Evolutionary conservation across 2,113 vertebrate genomes (phyloP).

Genomic region (Syngnathus floridae): DNA sequence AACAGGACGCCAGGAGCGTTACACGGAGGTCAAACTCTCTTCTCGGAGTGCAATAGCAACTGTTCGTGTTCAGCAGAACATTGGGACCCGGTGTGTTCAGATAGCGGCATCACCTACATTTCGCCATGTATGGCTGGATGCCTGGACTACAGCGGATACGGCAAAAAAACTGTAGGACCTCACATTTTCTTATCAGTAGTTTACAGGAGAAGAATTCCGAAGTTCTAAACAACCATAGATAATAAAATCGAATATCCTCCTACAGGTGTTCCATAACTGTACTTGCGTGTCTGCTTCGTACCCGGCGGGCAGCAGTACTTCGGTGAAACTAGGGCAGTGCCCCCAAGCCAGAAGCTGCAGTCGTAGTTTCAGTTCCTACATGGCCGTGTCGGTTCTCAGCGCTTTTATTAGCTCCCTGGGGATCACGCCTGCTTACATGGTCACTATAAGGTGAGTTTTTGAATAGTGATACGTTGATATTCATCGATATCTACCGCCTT

Average conservation of each 20-base stretch:
- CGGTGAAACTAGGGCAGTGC: constrained; percentile 78
- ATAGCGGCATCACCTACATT: constrained; percentile 78
- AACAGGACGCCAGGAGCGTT: constrained; percentile 58
- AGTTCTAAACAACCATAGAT: neutral
- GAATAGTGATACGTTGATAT: neutral
- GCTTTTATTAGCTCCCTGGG: constrained; percentile 71
- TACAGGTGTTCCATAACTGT: constrained; percentile 83
- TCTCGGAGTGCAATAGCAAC: constrained; percentile 77
- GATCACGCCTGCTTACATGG: constrained; percentile 65
- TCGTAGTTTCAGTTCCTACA: constrained; percentile 75
- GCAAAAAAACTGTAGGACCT: constrained; percentile 70
- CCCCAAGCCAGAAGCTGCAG: constrained; percentile 69
- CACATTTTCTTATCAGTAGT: neutral
- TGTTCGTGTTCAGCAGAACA: constrained; percentile 76
- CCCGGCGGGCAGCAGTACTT: constrained; percentile 65
- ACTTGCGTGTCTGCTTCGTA: constrained; percentile 71
- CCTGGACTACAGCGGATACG: constrained; percentile 55
- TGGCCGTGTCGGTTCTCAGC: constrained; percentile 64
- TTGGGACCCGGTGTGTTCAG: constrained; percentile 89
- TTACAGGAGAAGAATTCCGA: neutral
- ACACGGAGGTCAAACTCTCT: constrained; percentile 43
- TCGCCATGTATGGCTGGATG: constrained; percentile 86
- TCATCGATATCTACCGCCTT: neutral
- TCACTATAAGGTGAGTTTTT: constrained; percentile 74
- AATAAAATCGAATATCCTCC: neutral